phyloP scores from a whole-genome alignment of 1,140 invertebrate genomes.

The Sarcophaga bullata region DNA sequence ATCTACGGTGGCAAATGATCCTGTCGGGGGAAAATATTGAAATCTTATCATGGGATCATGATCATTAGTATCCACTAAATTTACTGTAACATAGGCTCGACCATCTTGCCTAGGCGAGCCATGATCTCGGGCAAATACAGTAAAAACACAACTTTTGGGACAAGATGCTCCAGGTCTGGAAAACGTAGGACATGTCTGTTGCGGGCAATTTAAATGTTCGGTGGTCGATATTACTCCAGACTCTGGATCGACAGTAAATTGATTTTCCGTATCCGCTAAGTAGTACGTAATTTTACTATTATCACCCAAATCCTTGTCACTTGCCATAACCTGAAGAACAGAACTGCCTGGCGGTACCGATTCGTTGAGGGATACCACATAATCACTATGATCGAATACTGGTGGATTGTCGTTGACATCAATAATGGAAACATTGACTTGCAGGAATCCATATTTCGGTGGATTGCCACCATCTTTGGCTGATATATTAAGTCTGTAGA shows the following conservation, averaged over 20 bases:
- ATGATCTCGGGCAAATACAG: slow-evolving; percentile 92
- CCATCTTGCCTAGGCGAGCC: slow-evolving; percentile 90
- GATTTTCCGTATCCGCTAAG: slow-evolving; percentile 82
- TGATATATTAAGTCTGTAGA: slow-evolving; percentile 89
- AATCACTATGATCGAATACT: slow-evolving; percentile 92
- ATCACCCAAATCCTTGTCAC: slow-evolving; percentile 90
- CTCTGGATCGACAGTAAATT: slow-evolving; percentile 89
- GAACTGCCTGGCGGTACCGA: slow-evolving; percentile 87
- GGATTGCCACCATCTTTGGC: slow-evolving; percentile 87
- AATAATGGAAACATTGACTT: slow-evolving; percentile 90
- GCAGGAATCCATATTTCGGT: slow-evolving; percentile 81
- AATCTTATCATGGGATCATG: slow-evolving; percentile 94
- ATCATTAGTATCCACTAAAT: slow-evolving; percentile 92
- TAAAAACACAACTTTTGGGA: slow-evolving; percentile 92
- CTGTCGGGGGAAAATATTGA: slow-evolving; percentile 84
- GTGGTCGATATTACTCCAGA: slow-evolving; percentile 86
- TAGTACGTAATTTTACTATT: slow-evolving; percentile 94
- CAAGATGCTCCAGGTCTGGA: slow-evolving; percentile 65
- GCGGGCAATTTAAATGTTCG: slow-evolving; percentile 82
- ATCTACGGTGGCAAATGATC: slow-evolving; percentile 88
- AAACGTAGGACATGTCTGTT: slow-evolving; percentile 71
- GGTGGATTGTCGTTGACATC: slow-evolving; percentile 97
- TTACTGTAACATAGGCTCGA: slow-evolving; percentile 93
- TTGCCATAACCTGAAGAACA: slow-evolving; percentile 89
- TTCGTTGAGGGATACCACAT: slow-evolving; percentile 91